Conservation (phyloP, 2,113 vertebrate genomes). For the rabbit (Oryctolagus cuniculus) region DNA sequence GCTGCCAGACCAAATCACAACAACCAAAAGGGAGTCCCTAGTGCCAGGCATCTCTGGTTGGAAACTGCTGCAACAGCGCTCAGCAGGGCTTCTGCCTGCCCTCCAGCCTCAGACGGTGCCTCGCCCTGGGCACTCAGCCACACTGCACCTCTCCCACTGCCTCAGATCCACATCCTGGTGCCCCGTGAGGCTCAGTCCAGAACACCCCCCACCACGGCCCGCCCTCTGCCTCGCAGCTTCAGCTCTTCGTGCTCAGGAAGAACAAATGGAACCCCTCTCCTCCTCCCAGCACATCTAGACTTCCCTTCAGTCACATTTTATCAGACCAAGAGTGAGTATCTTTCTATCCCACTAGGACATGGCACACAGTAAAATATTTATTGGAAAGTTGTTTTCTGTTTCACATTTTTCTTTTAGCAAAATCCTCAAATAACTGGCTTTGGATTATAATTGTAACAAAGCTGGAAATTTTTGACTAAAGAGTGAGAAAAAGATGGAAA, state of each 20-base stretch:
- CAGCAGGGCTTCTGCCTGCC: background rate
- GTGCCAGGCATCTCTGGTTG: background rate
- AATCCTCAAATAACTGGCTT: background rate
- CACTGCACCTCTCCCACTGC: accelerated
- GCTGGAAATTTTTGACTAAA: background rate
- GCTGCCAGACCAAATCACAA: background rate
- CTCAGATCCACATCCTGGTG: background rate
- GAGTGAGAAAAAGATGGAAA: background rate
- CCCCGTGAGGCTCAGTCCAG: accelerated
- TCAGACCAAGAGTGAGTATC: background rate
- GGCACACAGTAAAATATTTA: background rate
- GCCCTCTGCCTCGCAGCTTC: background rate
- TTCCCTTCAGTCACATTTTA: background rate
- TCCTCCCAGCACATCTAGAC: background rate
- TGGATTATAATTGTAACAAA: background rate
- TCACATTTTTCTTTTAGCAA: background rate
- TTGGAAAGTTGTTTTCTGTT: background rate
- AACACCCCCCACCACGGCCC: background rate
- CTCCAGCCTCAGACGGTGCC: background rate
- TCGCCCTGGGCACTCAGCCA: accelerated
- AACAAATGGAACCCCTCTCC: background rate
- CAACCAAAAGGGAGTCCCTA: background rate
- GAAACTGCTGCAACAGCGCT: background rate
- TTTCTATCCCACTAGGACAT: background rate
- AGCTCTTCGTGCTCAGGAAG: background rate